These are phyloP conservation scores for Platichthys stellatus DNA, from an alignment of 2,113 vertebrate genomes.

Conservation along the genomic window DNA sequence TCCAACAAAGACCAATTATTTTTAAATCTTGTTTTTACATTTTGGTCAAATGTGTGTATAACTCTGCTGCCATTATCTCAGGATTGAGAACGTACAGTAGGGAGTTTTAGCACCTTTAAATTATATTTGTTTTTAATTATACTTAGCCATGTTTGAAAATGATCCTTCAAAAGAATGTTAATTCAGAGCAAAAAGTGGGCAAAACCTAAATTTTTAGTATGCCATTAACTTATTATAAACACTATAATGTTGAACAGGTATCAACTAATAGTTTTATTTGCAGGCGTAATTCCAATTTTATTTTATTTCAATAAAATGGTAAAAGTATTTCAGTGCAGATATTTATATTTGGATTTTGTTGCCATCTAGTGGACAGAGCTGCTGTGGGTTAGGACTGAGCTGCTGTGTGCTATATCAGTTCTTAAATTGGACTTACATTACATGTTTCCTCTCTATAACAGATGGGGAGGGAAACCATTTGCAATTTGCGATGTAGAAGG, in stretches of 20 bases:
- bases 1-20: not conserved
- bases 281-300: not conserved
- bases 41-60: not conserved
- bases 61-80: not conserved
- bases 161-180: too few relatives aligned
- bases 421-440: too few relatives aligned
- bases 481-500: not conserved
- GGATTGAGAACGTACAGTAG: not conserved
- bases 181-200: too few relatives aligned
- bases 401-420: not conserved
- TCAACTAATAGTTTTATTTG: not conserved
- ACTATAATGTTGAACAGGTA: not conserved
- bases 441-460: not conserved
- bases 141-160: too few relatives aligned
- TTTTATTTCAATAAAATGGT: not conserved
- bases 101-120: too few relatives aligned
- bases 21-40: too few relatives aligned
- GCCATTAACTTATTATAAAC: not conserved
- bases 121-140: too few relatives aligned
- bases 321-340: not conserved
- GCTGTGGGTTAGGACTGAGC: too few relatives aligned
- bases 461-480: not conserved
- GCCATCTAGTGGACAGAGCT: constrained; percentile 61
- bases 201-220: too few relatives aligned
- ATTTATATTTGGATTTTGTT: constrained; percentile 24